Base-by-base conservation (phyloP, 1,140 invertebrate species). In the Heterodera carotae region DNA sequence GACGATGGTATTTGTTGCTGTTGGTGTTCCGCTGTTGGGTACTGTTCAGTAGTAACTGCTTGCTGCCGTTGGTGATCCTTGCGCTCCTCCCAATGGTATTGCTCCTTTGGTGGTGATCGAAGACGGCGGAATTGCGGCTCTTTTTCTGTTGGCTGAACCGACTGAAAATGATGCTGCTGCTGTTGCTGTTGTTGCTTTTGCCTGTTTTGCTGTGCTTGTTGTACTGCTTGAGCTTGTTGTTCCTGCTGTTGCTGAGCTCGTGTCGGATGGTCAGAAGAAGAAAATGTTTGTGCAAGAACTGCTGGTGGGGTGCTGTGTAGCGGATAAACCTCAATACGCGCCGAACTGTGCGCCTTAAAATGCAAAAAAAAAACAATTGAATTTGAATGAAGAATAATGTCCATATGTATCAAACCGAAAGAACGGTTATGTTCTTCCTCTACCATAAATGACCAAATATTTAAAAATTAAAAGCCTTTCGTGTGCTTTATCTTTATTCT, bases 281-380 rank as follows among this genome's bases (percentile, higher is more conserved):
- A 53, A 27, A 60, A 27, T n/a, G 68, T 18, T 56, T 56, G 48
- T 27, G 36, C n/a, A 33, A 53, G 56, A 29, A 60, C 69, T n/a
- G n/a, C n/a, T 4, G 68, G 31, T 27, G 60, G 74, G 59, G 56
- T 80, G 68, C 64, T 70, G 74, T 64, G 80, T 59, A 85, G 74
- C 22, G 86, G 86, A 75, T 81, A 86, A 60, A 86, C 85, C 69
- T 88, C 86, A 73, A 86, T 84, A 43, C 79, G 82, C 62, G 81
- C 85, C 48, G 81, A 80, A 80, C 80, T 80, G 76, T 86, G 80
- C 39, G 80, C 84, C 85, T 86, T 64, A 76, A 77, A 43, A 8
- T 43, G 39, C 39, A 43, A 43, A 43, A 12, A 43, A n/a, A 12
- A n/a, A 67, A 67, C 31, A 22, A 67, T 18, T 67, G 3, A 15